phyloP scores from a whole-genome alignment of 1,140 invertebrate genomes.

The Onthophagus taurus region DNA sequence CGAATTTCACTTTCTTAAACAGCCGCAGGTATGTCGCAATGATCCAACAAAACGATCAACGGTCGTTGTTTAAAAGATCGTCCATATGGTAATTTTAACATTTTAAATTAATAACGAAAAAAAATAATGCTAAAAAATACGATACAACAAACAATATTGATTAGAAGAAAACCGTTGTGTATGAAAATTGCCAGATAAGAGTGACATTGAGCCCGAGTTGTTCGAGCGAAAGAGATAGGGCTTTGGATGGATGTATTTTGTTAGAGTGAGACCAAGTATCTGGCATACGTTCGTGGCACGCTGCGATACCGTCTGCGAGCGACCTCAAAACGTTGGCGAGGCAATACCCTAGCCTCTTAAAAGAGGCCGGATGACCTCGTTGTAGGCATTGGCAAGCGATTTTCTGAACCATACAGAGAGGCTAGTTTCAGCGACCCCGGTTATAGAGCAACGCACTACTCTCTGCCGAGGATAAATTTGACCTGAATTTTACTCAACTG shows the following conservation, averaged over 20 bases:
- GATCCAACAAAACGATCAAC: too few species aligned
- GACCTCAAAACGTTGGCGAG: slow-evolving; percentile 34
- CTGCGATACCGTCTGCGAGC: too few species aligned
- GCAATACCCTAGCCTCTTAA: slow-evolving; percentile 31
- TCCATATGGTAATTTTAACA: too few species aligned
- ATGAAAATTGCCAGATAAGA: slow-evolving; percentile 10
- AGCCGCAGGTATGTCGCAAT: too few species aligned
- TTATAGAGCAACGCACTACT: slow-evolving; percentile 33
- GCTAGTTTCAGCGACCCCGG: slow-evolving; percentile 21
- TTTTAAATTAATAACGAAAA: too few species aligned
- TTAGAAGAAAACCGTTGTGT: too few species aligned
- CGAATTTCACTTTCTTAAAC: too few species aligned
- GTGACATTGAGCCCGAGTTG: slow-evolving; percentile 7
- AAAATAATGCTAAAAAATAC: too few species aligned
- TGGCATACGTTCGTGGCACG: too few species aligned
- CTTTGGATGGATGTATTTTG: neutral
- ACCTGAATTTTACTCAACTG: slow-evolving; percentile 27
- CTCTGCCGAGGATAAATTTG: slow-evolving; percentile 21
- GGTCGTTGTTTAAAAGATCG: too few species aligned
- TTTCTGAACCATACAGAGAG: slow-evolving; percentile 2
- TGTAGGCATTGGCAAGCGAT: slow-evolving; percentile 19
- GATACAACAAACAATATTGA: too few species aligned
- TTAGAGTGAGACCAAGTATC: too few species aligned
- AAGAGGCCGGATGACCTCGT: slow-evolving; percentile 30
- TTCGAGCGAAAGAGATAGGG: slow-evolving; percentile 3